Conservation (phyloP, 1,140 invertebrate species). For the Bombus sibiricus region DNA sequence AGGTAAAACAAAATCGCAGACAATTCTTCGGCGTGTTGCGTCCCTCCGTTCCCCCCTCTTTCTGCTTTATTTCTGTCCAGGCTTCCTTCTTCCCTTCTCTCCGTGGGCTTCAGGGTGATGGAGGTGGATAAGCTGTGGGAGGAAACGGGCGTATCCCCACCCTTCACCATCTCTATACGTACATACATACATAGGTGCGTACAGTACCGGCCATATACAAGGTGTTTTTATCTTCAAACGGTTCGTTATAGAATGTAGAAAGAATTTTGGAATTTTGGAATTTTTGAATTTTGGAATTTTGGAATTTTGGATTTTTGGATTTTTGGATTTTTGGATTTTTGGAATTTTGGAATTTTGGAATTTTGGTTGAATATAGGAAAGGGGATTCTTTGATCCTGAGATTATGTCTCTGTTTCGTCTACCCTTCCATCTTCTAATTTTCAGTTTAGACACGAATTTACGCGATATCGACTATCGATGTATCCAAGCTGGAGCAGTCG, state of each 20-base stretch:
- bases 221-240: slow-evolving; percentile 21
- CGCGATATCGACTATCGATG: neutral
- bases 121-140: slow-evolving; percentile 76
- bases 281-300: neutral
- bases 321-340: neutral
- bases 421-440: no score
- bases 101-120: slow-evolving; percentile 65
- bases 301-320: no score
- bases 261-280: neutral
- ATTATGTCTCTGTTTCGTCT: neutral
- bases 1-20: slow-evolving; percentile 78
- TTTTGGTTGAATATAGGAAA: no score
- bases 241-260: neutral
- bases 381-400: neutral
- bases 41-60: slow-evolving; percentile 33
- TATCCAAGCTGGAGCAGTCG: neutral
- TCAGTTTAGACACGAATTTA: no score
- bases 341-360: neutral
- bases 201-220: slow-evolving; percentile 26
- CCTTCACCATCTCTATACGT: slow-evolving; percentile 25
- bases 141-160: slow-evolving; percentile 60
- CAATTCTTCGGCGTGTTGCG: slow-evolving; percentile 73
- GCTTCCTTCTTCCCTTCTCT: slow-evolving; percentile 45
- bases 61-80: slow-evolving; percentile 47
- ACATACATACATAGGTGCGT: neutral